A percentile compares a stretch with the other conserved stretches of the same genome.
Evolutionary conservation across 2,113 vertebrate genomes (phyloP).

Genomic region (Nesogale talazaci): DNA sequence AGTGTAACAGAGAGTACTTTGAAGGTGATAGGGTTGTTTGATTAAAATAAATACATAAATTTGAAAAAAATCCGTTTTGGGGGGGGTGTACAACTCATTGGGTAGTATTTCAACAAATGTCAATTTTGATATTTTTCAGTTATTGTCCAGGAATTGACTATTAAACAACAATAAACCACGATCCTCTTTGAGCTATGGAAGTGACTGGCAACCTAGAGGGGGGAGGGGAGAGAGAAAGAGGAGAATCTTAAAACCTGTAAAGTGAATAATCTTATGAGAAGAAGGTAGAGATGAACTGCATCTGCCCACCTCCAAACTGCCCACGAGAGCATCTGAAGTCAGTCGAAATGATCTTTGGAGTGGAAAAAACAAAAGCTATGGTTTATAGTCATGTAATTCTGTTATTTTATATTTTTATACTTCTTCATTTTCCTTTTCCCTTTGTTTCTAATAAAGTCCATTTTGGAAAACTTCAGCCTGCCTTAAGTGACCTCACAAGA

Average conservation of each 20-base stretch:
- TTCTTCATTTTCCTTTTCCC: not conserved
- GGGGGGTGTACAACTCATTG: no score
- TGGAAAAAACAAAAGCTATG: not conserved
- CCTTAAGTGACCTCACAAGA: not conserved
- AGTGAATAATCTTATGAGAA: not conserved
- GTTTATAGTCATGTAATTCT: not conserved
- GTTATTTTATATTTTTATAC: not conserved
- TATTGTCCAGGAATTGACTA: not conserved
- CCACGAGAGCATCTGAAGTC: not conserved
- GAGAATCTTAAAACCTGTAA: not conserved
- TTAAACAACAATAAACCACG: not conserved
- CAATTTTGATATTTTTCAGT: slow-evolving; percentile 6
- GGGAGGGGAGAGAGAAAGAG: not conserved
- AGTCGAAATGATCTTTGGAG: not conserved
- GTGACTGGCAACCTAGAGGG: not conserved
- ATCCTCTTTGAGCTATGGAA: not conserved
- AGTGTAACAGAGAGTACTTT: no score
- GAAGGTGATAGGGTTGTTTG: no score
- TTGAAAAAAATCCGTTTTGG: no score
- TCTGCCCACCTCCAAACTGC: not conserved
- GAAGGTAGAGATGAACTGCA: not conserved
- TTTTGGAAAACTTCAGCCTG: slow-evolving; percentile 25
- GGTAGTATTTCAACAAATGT: not conserved
- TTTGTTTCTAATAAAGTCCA: slow-evolving; percentile 2
- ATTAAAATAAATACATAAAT: no score